Evolutionary conservation across 2,113 vertebrate genomes (phyloP).

Genomic region (Platysteira castanea): DNA sequence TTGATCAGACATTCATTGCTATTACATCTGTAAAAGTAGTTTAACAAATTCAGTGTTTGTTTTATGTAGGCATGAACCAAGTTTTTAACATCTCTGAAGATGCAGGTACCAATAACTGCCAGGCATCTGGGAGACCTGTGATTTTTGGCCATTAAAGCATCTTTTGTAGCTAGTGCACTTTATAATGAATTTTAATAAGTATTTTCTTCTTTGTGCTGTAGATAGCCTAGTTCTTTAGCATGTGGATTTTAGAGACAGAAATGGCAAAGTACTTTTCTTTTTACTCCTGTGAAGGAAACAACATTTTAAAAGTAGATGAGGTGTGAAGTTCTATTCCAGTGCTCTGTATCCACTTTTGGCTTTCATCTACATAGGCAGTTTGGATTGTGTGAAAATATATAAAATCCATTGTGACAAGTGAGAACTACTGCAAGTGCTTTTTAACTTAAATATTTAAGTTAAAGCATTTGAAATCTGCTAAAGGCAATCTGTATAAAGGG

Average conservation of each 20-base stretch:
- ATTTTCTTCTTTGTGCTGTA: not conserved
- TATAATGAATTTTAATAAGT: not conserved
- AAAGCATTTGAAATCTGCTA: not conserved
- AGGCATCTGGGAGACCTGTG: not conserved
- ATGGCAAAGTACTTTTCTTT: not conserved
- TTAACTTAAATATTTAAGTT: slow-evolving; percentile 54
- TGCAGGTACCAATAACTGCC: not conserved
- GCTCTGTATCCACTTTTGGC: not conserved
- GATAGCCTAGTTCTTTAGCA: not conserved
- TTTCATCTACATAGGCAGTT: not conserved
- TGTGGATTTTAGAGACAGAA: not conserved
- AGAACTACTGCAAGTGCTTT: slow-evolving; percentile 20
- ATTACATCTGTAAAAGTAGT: not conserved
- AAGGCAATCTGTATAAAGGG: not conserved
- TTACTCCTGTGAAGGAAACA: not conserved
- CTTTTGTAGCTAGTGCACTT: not conserved
- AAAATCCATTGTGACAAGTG: slow-evolving; percentile 28
- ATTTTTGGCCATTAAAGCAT: not conserved
- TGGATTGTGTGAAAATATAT: slow-evolving; percentile 11
- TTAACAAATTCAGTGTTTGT: not conserved
- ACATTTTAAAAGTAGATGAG: slow-evolving; percentile 40
- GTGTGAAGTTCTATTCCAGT: slow-evolving; percentile 2
- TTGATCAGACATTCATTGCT: not conserved
- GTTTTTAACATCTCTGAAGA: not conserved
- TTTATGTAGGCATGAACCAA: not conserved